A percentile compares a stretch with the other conserved stretches of the same genome.
These are phyloP conservation scores for Berghia stephanieae DNA, from an alignment of 1,140 invertebrate species.

Conservation along the genomic window DNA sequence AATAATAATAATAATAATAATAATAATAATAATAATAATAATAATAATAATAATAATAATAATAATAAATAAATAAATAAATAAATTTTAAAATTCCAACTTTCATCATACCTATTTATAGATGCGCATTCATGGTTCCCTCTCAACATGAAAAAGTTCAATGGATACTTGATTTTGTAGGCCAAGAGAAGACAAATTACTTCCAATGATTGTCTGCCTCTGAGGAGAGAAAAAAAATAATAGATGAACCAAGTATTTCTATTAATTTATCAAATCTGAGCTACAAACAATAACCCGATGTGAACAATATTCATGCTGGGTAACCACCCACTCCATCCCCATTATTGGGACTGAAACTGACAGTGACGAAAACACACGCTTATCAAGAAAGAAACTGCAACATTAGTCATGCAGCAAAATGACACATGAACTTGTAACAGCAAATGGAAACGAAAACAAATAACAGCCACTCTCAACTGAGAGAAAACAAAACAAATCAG, in stretches of 20 bases:
- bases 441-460: too few species aligned
- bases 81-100: too few species aligned
- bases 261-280: background rate
- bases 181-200: slow-evolving; percentile 63
- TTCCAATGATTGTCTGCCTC: slow-evolving; percentile 72
- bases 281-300: background rate
- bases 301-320: background rate
- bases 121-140: slow-evolving; percentile 76
- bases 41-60: too few species aligned
- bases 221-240: slow-evolving; percentile 55
- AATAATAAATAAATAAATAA: too few species aligned
- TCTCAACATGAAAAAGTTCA: slow-evolving; percentile 75
- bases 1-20: too few species aligned
- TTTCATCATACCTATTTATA: slow-evolving; percentile 69
- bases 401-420: too few species aligned
- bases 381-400: too few species aligned
- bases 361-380: too few species aligned
- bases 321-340: background rate
- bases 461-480: too few species aligned
- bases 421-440: too few species aligned
- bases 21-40: too few species aligned
- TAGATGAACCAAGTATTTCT: background rate
- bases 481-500: too few species aligned
- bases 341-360: background rate
- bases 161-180: slow-evolving; percentile 68